Base-by-base conservation (phyloP, 2,113 vertebrate species). In the Nannospalax galili region DNA sequence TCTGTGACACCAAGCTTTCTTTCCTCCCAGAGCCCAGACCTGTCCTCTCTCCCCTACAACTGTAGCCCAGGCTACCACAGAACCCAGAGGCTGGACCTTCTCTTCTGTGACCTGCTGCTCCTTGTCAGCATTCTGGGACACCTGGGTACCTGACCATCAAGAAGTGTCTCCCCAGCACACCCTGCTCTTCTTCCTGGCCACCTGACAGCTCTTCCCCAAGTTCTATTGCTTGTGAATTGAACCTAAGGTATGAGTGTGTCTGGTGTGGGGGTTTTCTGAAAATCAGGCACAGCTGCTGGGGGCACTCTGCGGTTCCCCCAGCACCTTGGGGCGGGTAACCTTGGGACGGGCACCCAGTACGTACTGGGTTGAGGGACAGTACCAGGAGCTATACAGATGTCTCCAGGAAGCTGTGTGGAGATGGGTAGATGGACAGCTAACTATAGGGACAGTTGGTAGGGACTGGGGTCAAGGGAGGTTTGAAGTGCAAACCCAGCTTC, bases 61-160 rank as follows among this genome's bases (percentile, higher is more conserved):
- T 64, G 40, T 0, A n/a, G 52, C 24, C 52, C 42, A 26, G 84
- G 64, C 42, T 75, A 15, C 11, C 3, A 3, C 1, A 1, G 26
- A 14, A n/a, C 30, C 60, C 0, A 0, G 30, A 7, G 15, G n/a
- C 12, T 1, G 5, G 14, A 20, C 0, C 0, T 1, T 7, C 19
- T 73, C 45, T 32, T 42, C 19, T 7, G 28, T 3, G 42, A 1
- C 9, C 14, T 2, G 32, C 26, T 28, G 10, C 28, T 10, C 35
- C 73, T 12, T 10, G 37, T 8, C 32, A 32, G 60, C 6, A n/a
- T 32, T 65, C 62, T 17, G 22, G 79, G 28, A 17, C 8, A 2
- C 19, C 0, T 3, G 9, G 7, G 15, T 17, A 1, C 58, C 73
- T 52, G 45, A 56, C 75, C 32, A 26, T 22, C 35, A 48, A 70